Evolutionary conservation across 23 tunicate species (phyloP), one percentile per base, ranked within the genome.

Genomic region (Oikopleura albicans): DNA sequence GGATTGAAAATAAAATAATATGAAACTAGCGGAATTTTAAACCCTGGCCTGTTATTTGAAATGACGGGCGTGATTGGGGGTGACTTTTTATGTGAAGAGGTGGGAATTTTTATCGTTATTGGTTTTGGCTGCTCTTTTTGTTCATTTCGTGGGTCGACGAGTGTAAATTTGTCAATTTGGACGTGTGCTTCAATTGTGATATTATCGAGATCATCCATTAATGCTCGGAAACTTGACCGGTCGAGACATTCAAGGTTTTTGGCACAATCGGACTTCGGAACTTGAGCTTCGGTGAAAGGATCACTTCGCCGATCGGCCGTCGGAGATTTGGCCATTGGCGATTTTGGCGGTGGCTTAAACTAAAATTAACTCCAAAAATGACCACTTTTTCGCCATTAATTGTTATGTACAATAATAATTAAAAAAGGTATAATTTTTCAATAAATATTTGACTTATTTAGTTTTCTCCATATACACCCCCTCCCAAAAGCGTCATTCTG

Each of bases 291-390:
- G 27, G 79, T 31, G 36, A 71, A 31, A 71, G 79, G 79, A 29
- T 71, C 79, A 4, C 27, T 12, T 12, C 37, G 28, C 31, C 79
- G 27, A 27, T 71, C 79, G 27, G 79, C 2, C 33, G 33, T 12
- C 79, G 79, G 79, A 16, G 79, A 71, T 71, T 71, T 71, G 31
- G 79, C 37, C 27, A 16, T 27, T 16, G 79, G 79, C 79, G 79
- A 71, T 71, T 71, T 71, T 71, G 79, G 79, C 36, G 79, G 79
- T 16, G 79, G 79, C 79, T 71, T n/a, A n/a, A n/a, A n/a, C n/a
- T n/a, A n/a, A n/a, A n/a, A n/a, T n/a, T n/a, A n/a, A n/a, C n/a
- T n/a, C n/a, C n/a, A n/a, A n/a, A n/a, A n/a, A n/a, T n/a, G n/a
- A n/a, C n/a, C n/a, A n/a, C n/a, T n/a, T n/a, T n/a, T n/a, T n/a